These are phyloP conservation scores for Perizoma flavofasciatum DNA, from an alignment of 2,888 invertebrate genomes.

Conservation along the genomic window DNA sequence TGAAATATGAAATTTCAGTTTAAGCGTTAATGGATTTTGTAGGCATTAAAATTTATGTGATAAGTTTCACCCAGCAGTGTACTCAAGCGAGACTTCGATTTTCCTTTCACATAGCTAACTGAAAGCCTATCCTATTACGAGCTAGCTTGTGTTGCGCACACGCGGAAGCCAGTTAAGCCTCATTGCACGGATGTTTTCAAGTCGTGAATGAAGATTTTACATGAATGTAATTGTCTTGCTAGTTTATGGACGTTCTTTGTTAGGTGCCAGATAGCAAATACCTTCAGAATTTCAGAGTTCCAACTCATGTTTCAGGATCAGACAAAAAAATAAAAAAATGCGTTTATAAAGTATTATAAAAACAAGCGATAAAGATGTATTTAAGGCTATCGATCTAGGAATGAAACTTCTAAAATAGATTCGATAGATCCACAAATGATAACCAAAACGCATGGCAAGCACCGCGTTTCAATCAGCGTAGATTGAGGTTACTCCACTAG, in stretches of 20 bases:
- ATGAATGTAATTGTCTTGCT: slow-evolving; percentile 13
- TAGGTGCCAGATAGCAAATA: neutral
- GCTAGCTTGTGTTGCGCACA: slow-evolving; percentile 20
- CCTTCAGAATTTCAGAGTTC: too few species aligned
- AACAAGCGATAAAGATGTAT: too few species aligned
- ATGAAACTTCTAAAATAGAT: slow-evolving; percentile 1
- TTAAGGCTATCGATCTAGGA: too few species aligned
- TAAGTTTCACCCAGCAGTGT: slow-evolving; percentile 18
- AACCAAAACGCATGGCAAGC: slow-evolving; percentile 64
- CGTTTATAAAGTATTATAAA: too few species aligned
- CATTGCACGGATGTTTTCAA: slow-evolving; percentile 22
- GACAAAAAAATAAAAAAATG: too few species aligned
- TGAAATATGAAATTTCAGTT: slow-evolving; percentile 17
- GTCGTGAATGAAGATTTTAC: slow-evolving; percentile 22
- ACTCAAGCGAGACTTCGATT: slow-evolving; percentile 15
- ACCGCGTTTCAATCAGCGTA: slow-evolving; percentile 74
- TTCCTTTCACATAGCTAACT: slow-evolving; percentile 21
- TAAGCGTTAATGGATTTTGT: slow-evolving; percentile 14
- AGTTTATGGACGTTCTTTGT: neutral
- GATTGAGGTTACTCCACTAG: slow-evolving; percentile 59
- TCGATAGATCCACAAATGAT: slow-evolving; percentile 31
- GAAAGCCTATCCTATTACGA: slow-evolving; percentile 22
- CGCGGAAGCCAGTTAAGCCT: slow-evolving; percentile 19
- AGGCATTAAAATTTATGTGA: slow-evolving; percentile 17
- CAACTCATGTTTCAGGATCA: too few species aligned